Percentiles rank a stretch among this genome's conserved stretches.
These are phyloP conservation scores for Ceyx melanurus DNA, from an alignment of 2,113 vertebrate genomes.

Conservation along the genomic window DNA sequence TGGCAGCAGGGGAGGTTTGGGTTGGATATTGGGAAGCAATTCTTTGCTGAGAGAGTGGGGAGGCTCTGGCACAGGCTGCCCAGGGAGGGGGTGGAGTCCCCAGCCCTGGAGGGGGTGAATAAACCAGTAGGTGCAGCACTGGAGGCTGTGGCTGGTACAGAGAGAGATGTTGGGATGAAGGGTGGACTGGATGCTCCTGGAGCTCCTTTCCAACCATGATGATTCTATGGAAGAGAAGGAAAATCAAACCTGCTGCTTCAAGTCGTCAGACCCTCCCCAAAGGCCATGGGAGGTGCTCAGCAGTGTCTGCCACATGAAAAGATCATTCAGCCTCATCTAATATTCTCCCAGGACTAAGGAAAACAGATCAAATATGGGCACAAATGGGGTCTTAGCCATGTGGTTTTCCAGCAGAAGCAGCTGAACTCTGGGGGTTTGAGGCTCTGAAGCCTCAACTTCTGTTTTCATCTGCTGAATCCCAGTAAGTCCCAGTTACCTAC, in stretches of 20 bases:
- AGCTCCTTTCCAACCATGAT: no score
- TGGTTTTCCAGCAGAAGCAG: neutral
- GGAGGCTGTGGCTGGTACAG: no score
- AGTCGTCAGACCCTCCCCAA: neutral
- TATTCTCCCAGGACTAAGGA: neutral
- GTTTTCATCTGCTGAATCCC: neutral
- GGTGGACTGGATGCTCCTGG: no score
- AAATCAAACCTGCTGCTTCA: neutral
- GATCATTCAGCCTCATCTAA: neutral
- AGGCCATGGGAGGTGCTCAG: neutral
- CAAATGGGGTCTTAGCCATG: neutral
- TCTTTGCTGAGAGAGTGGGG: no score
- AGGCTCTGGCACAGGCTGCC: no score
- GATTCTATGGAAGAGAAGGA: neutral
- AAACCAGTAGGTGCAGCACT: no score
- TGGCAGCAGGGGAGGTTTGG: no score
- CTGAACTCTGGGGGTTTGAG: neutral
- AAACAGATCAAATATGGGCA: neutral
- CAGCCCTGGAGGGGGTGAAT: no score
- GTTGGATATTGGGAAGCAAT: no score
- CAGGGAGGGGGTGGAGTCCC: no score
- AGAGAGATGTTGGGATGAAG: no score
- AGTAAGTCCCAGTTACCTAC: slow-evolving; percentile 79
- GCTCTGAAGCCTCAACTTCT: neutral
- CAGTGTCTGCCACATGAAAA: neutral